Base-by-base conservation (phyloP, 92 coral and sea anemone species). In the Muricea muricata region DNA sequence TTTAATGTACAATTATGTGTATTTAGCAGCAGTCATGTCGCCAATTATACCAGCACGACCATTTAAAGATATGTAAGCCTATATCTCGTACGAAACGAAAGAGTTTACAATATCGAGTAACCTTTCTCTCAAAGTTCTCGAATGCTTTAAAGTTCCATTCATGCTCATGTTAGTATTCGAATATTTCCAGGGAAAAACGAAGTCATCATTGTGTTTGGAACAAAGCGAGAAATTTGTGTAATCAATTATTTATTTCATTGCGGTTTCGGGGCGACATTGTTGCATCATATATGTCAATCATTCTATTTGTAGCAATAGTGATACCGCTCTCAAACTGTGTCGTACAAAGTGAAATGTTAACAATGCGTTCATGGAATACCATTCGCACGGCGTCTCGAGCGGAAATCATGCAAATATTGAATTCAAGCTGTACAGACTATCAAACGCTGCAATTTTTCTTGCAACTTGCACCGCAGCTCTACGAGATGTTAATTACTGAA, bases 1-100 rank as follows among this genome's bases (percentile, higher is more conserved):
- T 42, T 39, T 61, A 42, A 48, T 20, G 79, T 29, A 73, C 76
- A 42, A 70, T 33, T 63, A 42, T 70, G 54, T 33, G 54, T 65
- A 29, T 8, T 52, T 52, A 25, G 18, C 35, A 9, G 4, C 12
- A 28, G 37, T 20, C 70, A 13, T 28, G 37, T 32, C n/a, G n/a
- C 70, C 70, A 63, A 63, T 63, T 63, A 57, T n/a, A 63, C 37
- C 15, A 30, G 70, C 70, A 63, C 13, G 70, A 28, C 8, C 8
- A 11, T 12, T 32, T 0, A 21, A 63, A 63, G 15, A 63, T 29
- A 30, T 4, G 70, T 39, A 28, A 28, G 34, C 35, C 37, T 12
- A 52, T 63, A 63, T 63, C 15, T n/a, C 23, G 30, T 31, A 21
- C 23, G 12, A 15, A 13, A 2, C 70, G 35, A 17, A 28, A 63